Percentiles rank a stretch among this genome's conserved stretches.
These are phyloP conservation scores for Fregetta grallaria DNA, from an alignment of 2,113 vertebrate species.

Conservation along the genomic window DNA sequence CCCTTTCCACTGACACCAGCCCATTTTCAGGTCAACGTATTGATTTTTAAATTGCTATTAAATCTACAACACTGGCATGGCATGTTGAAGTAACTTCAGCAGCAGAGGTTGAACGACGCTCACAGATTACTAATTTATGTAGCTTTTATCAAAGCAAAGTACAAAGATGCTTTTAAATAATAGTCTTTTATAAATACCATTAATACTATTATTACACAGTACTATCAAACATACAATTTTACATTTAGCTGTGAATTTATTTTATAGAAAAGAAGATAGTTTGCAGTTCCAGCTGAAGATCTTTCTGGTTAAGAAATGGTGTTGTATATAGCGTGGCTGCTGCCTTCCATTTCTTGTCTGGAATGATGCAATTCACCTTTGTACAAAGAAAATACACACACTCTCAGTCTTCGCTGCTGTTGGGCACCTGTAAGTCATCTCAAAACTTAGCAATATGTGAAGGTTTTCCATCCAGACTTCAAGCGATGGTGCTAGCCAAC, in stretches of 20 bases:
- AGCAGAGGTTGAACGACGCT: background rate
- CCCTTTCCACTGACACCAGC: background rate
- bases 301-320: background rate
- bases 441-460: background rate
- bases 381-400: background rate
- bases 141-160: background rate
- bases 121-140: background rate
- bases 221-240: background rate
- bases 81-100: background rate
- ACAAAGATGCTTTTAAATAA: background rate
- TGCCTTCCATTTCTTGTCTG: background rate
- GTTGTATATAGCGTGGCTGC: background rate
- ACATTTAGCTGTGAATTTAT: background rate
- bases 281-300: background rate
- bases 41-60: background rate
- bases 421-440: background rate
- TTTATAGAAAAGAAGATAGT: background rate
- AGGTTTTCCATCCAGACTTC: background rate
- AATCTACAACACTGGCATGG: background rate
- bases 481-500: background rate
- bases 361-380: background rate
- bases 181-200: background rate
- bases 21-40: background rate
- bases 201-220: background rate
- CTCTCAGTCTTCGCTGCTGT: background rate